These are phyloP conservation scores for Castor canadensis DNA, from an alignment of 2,113 vertebrate genomes.

Conservation along the genomic window DNA sequence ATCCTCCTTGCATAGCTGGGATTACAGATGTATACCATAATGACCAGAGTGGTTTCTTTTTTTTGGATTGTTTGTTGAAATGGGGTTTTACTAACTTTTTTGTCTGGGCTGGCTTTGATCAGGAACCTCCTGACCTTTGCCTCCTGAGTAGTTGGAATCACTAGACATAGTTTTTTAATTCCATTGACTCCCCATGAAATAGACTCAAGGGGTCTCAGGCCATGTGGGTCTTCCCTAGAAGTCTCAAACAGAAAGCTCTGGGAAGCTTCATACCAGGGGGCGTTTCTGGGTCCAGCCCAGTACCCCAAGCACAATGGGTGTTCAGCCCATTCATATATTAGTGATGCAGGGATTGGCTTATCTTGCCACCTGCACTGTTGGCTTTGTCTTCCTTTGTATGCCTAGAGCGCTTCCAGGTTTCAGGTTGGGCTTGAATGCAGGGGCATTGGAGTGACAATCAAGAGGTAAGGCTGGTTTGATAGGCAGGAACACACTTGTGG, in stretches of 20 bases:
- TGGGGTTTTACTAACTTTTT: too few species aligned
- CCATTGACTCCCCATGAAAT: background rate
- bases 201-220: background rate
- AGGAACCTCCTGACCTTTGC: background rate
- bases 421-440: background rate
- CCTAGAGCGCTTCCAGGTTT: background rate
- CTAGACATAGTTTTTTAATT: background rate
- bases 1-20: too few species aligned
- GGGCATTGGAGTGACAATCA: background rate
- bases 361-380: background rate
- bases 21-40: too few species aligned
- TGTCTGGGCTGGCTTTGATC: background rate
- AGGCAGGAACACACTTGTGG: background rate
- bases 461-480: background rate
- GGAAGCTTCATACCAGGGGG: background rate
- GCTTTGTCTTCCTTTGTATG: background rate
- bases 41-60: too few species aligned
- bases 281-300: background rate
- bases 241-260: background rate
- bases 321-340: background rate
- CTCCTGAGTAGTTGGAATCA: background rate
- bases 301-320: background rate
- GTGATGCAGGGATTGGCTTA: background rate
- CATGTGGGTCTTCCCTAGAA: background rate
- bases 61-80: too few species aligned